phyloP scores from a whole-genome alignment of 2,888 invertebrate species.

The Melinaea menophilus region DNA sequence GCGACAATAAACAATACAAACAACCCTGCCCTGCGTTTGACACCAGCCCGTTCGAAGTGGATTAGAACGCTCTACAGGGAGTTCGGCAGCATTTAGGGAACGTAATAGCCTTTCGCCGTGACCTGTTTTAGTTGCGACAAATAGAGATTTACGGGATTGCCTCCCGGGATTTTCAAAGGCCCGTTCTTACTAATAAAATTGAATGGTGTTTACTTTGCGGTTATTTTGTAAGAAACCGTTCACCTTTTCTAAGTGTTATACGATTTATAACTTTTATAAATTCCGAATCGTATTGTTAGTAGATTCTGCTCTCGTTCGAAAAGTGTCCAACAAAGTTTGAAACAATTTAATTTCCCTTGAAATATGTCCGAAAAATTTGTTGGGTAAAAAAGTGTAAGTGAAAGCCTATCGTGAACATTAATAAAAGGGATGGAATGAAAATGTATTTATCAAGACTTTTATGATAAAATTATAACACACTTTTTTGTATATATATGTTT shows the following conservation, averaged over 20 bases:
- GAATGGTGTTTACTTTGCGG: constrained; percentile 67
- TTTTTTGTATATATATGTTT: background rate
- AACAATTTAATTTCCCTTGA: constrained; percentile 65
- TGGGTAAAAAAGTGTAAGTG: constrained; percentile 42
- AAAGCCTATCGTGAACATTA: constrained; percentile 39
- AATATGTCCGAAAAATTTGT: constrained; percentile 58
- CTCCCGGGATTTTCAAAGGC: constrained; percentile 59
- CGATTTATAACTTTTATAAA: constrained; percentile 31
- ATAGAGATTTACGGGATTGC: constrained; percentile 76
- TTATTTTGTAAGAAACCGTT: constrained; percentile 49
- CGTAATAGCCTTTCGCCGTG: constrained; percentile 76
- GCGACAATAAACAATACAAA: constrained; percentile 78
- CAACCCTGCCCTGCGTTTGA: constrained; percentile 76
- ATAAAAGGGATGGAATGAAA: constrained; percentile 33
- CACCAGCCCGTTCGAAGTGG: constrained; percentile 75
- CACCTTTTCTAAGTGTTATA: constrained; percentile 37
- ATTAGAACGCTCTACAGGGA: constrained; percentile 74
- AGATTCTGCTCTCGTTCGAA: constrained; percentile 51
- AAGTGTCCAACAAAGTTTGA: constrained; percentile 57
- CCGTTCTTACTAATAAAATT: constrained; percentile 67
- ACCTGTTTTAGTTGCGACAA: constrained; percentile 78
- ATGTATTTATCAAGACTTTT: constrained; percentile 20
- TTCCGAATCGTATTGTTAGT: constrained; percentile 47
- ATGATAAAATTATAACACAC: background rate
- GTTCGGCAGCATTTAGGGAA: constrained; percentile 76